A percentile compares a stretch with the other conserved stretches of the same genome.
Conservation (phyloP, 2,888 invertebrate species). For the Agonopterix subpropinquella region DNA sequence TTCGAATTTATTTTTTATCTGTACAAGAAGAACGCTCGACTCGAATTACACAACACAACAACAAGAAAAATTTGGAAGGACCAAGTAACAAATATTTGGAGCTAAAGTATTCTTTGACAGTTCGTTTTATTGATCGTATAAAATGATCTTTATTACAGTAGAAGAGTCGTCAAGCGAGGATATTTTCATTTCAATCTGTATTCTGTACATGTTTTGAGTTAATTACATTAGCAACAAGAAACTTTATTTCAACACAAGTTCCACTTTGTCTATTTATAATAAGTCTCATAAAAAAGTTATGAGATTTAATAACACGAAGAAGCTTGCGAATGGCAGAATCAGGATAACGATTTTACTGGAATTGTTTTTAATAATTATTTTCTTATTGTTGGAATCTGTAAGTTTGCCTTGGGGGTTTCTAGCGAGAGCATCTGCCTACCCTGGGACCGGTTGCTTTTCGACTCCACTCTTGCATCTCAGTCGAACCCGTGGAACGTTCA, state of each 20-base stretch:
- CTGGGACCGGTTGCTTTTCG: slow-evolving; percentile 66
- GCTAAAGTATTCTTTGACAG: too few relatives aligned
- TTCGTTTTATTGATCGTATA: too few relatives aligned
- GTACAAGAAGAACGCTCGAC: neutral
- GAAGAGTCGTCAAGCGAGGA: neutral
- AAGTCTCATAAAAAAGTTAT: neutral
- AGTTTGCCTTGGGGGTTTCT: slow-evolving; percentile 62
- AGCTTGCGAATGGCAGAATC: slow-evolving; percentile 19
- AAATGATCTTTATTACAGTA: too few relatives aligned
- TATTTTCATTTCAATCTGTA: neutral
- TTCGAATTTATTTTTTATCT: neutral
- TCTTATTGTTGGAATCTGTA: slow-evolving; percentile 61
- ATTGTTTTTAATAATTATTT: slow-evolving; percentile 58
- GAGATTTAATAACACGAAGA: slow-evolving; percentile 4
- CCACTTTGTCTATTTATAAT: too few relatives aligned
- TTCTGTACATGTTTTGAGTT: neutral
- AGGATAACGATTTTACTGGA: slow-evolving; percentile 27
- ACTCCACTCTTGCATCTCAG: slow-evolving; percentile 37
- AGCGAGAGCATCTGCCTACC: slow-evolving; percentile 62
- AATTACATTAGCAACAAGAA: too few relatives aligned
- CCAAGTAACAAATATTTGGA: too few relatives aligned
- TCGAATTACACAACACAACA: neutral
- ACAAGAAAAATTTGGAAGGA: neutral
- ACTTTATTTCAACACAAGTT: too few relatives aligned
- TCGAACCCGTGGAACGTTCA: neutral